A percentile compares a stretch with the other conserved stretches of the same genome.
phyloP scores from a whole-genome alignment of 1,140 invertebrate species.

The Mylabris phalerata region DNA sequence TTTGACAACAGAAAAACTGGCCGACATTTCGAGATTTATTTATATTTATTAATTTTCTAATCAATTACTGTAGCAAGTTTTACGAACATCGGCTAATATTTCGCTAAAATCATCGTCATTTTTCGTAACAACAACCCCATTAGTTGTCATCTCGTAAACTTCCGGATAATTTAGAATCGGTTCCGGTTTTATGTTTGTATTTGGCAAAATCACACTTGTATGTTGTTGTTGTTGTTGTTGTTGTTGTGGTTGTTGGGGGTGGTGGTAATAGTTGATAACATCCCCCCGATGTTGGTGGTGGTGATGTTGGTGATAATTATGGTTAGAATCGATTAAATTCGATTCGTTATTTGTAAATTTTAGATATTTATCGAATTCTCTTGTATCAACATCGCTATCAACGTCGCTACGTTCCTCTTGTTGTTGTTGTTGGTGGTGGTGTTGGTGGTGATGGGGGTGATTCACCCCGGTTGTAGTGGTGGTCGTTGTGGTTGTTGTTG shows the following conservation, averaged over 20 bases:
- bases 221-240: slow-evolving; percentile 31
- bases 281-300: too few relatives aligned
- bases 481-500: slow-evolving; percentile 31
- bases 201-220: slow-evolving; percentile 43
- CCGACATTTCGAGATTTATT: too few relatives aligned
- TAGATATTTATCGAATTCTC: slow-evolving; percentile 60
- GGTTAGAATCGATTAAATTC: slow-evolving; percentile 49
- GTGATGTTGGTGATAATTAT: slow-evolving; percentile 46
- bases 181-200: slow-evolving; percentile 40
- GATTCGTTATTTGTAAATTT: slow-evolving; percentile 49
- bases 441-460: slow-evolving; percentile 33
- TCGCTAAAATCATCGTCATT: slow-evolving; percentile 78
- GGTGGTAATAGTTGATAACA: too few relatives aligned
- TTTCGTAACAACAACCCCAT: slow-evolving; percentile 45
- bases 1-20: neutral
- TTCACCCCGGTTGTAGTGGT: slow-evolving; percentile 35
- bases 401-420: slow-evolving; percentile 38
- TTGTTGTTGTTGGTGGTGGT: slow-evolving; percentile 24
- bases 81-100: slow-evolving; percentile 74
- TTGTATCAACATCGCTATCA: slow-evolving; percentile 49
- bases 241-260: too few relatives aligned
- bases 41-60: slow-evolving; percentile 2
- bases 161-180: slow-evolving; percentile 32
- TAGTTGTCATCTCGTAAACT: slow-evolving; percentile 29
- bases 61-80: slow-evolving; percentile 81